Evolutionary conservation across 2,888 invertebrate genomes (phyloP).

Genomic region (Plutella xylostella): DNA sequence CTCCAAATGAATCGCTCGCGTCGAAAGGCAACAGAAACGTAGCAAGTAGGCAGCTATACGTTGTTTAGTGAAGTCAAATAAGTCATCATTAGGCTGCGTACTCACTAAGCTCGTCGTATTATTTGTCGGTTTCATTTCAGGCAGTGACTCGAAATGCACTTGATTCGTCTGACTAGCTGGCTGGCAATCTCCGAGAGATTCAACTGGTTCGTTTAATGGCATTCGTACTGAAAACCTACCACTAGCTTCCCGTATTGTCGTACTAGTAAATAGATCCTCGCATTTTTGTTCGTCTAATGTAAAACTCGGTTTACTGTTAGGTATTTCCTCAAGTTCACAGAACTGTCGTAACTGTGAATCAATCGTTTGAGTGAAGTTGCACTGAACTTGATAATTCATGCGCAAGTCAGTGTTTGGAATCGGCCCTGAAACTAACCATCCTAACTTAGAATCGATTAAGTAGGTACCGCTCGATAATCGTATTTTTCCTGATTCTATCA

Average conservation of each 20-base stretch:
- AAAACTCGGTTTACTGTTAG: not conserved
- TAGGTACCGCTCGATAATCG: slow-evolving; percentile 8
- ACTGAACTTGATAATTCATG: slow-evolving; percentile 11
- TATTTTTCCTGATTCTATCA: slow-evolving; percentile 9
- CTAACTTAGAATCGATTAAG: slow-evolving; percentile 14
- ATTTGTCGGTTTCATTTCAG: too few species aligned
- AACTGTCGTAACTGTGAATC: slow-evolving; percentile 11
- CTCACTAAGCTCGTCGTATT: too few species aligned
- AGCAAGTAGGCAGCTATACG: too few species aligned
- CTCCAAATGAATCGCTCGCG: too few species aligned
- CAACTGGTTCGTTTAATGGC: not conserved
- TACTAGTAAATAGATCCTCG: slow-evolving; percentile 11
- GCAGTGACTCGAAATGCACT: too few species aligned
- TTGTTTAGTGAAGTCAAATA: too few species aligned
- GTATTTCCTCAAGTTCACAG: slow-evolving; percentile 16
- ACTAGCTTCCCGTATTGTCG: slow-evolving; percentile 11
- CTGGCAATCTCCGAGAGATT: not conserved
- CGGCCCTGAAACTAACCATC: slow-evolving; percentile 15
- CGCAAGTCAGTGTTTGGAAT: not conserved
- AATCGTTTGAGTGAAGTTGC: slow-evolving; percentile 13
- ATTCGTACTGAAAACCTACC: slow-evolving; percentile 11
- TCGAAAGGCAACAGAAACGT: too few species aligned
- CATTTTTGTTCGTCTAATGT: slow-evolving; percentile 9
- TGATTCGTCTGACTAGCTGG: too few species aligned
- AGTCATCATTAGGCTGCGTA: too few species aligned